phyloP scores from a whole-genome alignment of 1,140 invertebrate genomes.

The Drosophila nigromelanica region DNA sequence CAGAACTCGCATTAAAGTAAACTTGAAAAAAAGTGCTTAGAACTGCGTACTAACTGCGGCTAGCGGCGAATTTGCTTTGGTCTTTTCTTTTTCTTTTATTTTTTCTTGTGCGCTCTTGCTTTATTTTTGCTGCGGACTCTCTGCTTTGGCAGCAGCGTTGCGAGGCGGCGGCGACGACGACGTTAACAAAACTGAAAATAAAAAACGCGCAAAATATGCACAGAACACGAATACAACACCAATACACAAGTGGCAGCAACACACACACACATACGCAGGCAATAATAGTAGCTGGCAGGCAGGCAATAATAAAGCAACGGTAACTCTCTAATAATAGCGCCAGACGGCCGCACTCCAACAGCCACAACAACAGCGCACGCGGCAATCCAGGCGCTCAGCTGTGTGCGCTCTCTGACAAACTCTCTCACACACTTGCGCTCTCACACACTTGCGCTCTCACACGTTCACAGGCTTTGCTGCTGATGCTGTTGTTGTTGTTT shows the following conservation, averaged over 20 bases:
- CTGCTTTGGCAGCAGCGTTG: conserved; percentile 47
- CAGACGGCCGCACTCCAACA: conserved; percentile 39
- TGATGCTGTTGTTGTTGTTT: conserved; percentile 11
- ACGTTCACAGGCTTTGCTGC: conserved; percentile 11
- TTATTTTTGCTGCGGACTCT: conserved; percentile 32
- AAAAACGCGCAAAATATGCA: conserved; percentile 80
- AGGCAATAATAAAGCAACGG: conserved; percentile 74
- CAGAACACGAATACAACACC: conserved; percentile 64
- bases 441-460: conserved; percentile 12
- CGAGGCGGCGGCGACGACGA: conserved; percentile 70
- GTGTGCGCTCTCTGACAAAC: conserved; percentile 35
- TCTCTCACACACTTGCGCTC: conserved; percentile 15
- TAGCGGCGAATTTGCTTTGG: conserved; percentile 53
- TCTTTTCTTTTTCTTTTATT: conserved; percentile 23
- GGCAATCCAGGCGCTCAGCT: conserved; percentile 42
- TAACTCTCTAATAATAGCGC: conserved; percentile 80
- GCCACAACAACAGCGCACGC: conserved; percentile 25
- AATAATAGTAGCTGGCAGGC: conserved; percentile 56
- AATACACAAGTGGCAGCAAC: conserved; percentile 10
- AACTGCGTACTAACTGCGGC: conserved; percentile 69
- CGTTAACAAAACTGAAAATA: conserved; percentile 80
- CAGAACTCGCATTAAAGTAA: conserved; percentile 33
- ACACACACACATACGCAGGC: conserved; percentile 19
- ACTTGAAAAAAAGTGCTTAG: conserved; percentile 40
- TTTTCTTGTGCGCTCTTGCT: conserved; percentile 37